A percentile compares a stretch with the other conserved stretches of the same genome.
phyloP scores from a whole-genome alignment of 2,113 vertebrate species.

The Anoplopoma fimbria region DNA sequence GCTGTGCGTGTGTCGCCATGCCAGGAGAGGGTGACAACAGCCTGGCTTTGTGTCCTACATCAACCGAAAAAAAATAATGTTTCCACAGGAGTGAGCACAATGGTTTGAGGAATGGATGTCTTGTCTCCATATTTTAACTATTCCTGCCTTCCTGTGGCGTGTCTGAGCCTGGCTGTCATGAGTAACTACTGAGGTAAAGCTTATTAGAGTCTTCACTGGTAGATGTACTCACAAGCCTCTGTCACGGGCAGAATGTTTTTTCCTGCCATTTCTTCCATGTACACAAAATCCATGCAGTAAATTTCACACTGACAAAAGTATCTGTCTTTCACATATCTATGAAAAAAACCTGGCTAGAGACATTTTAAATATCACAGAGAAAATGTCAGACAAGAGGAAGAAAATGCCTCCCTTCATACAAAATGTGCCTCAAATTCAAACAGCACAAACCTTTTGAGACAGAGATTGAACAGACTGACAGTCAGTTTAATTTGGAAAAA shows the following conservation, averaged over 20 bases:
- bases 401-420: neutral
- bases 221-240: slow-evolving; percentile 42
- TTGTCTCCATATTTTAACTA: slow-evolving; percentile 63
- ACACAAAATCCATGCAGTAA: slow-evolving; percentile 24
- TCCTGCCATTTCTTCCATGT: slow-evolving; percentile 39
- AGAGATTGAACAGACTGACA: slow-evolving; percentile 18
- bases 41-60: slow-evolving; percentile 70
- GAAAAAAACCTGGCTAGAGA: slow-evolving; percentile 16
- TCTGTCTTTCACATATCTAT: slow-evolving; percentile 23
- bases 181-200: slow-evolving; percentile 62
- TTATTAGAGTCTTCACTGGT: slow-evolving; percentile 68
- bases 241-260: slow-evolving; percentile 44
- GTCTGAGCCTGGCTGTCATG: slow-evolving; percentile 46
- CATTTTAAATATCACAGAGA: slow-evolving; percentile 35
- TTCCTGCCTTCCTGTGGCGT: slow-evolving; percentile 50
- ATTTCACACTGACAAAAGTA: slow-evolving; percentile 32
- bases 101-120: slow-evolving; percentile 64
- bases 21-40: slow-evolving; percentile 80
- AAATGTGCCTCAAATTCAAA: slow-evolving; percentile 18
- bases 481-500: slow-evolving; percentile 34
- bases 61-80: slow-evolving; percentile 67
- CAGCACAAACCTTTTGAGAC: slow-evolving; percentile 22
- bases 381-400: slow-evolving; percentile 5
- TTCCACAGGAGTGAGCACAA: slow-evolving; percentile 54
- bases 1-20: slow-evolving; percentile 72